These are phyloP conservation scores for Corythoichthys haematopterus DNA, from an alignment of 2,113 vertebrate genomes.

Conservation along the genomic window DNA sequence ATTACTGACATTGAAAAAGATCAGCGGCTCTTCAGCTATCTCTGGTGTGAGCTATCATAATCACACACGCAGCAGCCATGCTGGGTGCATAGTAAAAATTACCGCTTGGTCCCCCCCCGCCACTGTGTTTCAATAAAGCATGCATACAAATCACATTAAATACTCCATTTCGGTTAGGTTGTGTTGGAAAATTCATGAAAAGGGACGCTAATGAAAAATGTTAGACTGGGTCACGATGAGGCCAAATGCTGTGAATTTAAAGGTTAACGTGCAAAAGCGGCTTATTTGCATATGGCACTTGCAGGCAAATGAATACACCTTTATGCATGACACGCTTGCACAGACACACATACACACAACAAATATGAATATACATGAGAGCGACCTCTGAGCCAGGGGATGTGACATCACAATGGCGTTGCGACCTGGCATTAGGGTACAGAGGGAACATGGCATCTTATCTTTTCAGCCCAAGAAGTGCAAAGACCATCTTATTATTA, in stretches of 20 bases:
- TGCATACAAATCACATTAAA: neutral
- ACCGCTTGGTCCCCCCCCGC: neutral
- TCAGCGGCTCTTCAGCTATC: slow-evolving; percentile 27
- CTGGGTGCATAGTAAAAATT: slow-evolving; percentile 8
- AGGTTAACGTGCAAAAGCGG: neutral
- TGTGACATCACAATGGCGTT: neutral
- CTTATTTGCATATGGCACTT: neutral
- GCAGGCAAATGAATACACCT: neutral
- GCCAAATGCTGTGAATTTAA: neutral
- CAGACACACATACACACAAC: neutral
- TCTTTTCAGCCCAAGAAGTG: neutral
- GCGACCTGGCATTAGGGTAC: neutral
- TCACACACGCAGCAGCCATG: slow-evolving; percentile 34
- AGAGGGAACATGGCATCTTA: neutral
- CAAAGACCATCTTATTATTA: neutral
- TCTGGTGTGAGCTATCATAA: slow-evolving; percentile 40
- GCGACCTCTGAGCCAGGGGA: neutral
- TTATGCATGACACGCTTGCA: neutral
- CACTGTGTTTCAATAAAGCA: neutral
- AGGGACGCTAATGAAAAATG: neutral
- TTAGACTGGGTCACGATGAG: neutral
- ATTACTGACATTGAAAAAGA: slow-evolving; percentile 15
- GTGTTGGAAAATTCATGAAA: neutral
- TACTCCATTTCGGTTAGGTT: neutral
- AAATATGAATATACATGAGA: neutral